These are phyloP conservation scores for Pseudeuparius sepicola DNA, from an alignment of 2,888 invertebrate genomes.

Conservation along the genomic window DNA sequence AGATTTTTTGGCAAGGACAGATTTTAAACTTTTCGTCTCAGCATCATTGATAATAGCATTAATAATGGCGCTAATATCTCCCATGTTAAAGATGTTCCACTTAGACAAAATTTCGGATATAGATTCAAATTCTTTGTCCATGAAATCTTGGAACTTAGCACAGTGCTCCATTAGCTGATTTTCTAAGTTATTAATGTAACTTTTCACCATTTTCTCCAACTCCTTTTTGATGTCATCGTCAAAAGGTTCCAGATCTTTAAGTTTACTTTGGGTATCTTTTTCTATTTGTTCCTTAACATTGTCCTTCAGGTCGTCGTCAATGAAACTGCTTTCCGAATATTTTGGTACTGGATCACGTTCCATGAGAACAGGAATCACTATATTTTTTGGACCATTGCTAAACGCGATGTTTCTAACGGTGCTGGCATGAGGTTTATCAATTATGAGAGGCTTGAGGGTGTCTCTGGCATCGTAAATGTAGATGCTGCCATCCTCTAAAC, in stretches of 20 bases:
- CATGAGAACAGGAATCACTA: too few relatives aligned
- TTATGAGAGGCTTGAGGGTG: constrained; percentile 27
- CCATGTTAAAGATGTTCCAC: constrained; percentile 29
- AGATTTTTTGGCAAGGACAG: too few relatives aligned
- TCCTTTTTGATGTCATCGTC: constrained; percentile 21
- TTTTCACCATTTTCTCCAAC: constrained; percentile 24
- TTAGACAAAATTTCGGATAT: constrained; percentile 29
- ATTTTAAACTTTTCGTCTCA: too few relatives aligned
- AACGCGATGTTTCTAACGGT: constrained; percentile 20
- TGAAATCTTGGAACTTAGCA: constrained; percentile 29
- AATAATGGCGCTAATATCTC: not conserved
- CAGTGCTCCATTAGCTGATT: constrained; percentile 29
- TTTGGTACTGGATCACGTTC: too few relatives aligned
- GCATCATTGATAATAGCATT: too few relatives aligned
- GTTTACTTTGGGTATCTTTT: constrained; percentile 1
- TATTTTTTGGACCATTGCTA: too few relatives aligned
- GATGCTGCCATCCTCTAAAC: constrained; percentile 30
- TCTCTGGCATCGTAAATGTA: constrained; percentile 32
- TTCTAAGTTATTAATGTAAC: constrained; percentile 27
- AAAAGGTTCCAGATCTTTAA: constrained; percentile 2
- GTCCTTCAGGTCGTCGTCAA: constrained; percentile 14
- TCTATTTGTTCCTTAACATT: constrained; percentile 10
- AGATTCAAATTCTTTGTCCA: constrained; percentile 31
- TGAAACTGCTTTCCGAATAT: constrained; percentile 14
- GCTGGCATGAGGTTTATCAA: constrained; percentile 23